Evolutionary conservation across 2,113 vertebrate species (phyloP).

Genomic region (Noctilio leporinus): DNA sequence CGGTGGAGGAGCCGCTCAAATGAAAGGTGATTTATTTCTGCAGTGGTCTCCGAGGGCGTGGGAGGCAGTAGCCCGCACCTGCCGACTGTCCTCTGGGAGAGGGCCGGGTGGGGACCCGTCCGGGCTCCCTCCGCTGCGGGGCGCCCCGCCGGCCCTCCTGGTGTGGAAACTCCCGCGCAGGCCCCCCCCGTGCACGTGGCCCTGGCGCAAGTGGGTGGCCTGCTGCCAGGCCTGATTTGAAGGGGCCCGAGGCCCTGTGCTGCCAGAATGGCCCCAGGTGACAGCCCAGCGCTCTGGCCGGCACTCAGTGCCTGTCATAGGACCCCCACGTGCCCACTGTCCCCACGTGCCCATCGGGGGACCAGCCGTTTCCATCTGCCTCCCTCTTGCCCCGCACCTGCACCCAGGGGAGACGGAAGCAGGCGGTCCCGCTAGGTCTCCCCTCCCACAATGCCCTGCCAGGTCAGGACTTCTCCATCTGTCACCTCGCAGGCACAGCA

Average conservation of each 20-base stretch:
- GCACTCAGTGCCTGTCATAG: background rate
- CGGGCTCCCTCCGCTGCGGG: no score
- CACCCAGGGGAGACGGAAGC: background rate
- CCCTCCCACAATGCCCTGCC: background rate
- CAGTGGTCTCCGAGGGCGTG: fast-evolving
- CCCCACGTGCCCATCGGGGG: background rate
- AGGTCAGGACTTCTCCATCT: background rate
- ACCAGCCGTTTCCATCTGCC: no score
- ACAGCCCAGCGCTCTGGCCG: background rate
- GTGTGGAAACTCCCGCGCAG: background rate
- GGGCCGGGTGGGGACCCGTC: background rate
- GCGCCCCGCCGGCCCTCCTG: background rate
- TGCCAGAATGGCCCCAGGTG: fast-evolving
- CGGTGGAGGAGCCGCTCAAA: background rate
- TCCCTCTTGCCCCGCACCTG: no score
- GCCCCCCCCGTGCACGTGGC: background rate
- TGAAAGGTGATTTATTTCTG: no score
- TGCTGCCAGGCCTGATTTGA: background rate
- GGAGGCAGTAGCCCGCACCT: fast-evolving
- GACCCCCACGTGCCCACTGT: background rate
- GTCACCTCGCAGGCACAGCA: background rate
- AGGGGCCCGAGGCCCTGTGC: background rate
- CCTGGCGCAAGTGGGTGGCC: background rate
- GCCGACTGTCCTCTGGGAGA: background rate
- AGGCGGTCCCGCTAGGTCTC: fast-evolving